Percentiles rank a stretch among this genome's conserved stretches.
These are phyloP conservation scores for Dendroctonus ponderosae DNA, from an alignment of 1,140 invertebrate genomes.

Conservation along the genomic window DNA sequence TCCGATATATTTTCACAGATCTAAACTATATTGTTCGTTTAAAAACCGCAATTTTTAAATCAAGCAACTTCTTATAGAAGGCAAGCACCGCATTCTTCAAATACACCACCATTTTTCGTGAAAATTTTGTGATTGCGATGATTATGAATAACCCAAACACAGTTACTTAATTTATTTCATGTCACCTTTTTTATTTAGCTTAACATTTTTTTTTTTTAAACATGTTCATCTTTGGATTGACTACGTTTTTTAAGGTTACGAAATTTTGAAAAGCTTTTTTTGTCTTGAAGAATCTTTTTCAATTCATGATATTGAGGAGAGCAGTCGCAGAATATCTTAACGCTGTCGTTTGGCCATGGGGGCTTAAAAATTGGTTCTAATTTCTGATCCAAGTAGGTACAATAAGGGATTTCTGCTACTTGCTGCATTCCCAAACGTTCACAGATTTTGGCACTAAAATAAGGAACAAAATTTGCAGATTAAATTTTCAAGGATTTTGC, in stretches of 20 bases:
- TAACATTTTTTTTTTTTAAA: conserved; percentile 4
- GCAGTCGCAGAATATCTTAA: conserved; percentile 43
- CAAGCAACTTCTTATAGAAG: no score
- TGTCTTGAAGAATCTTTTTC: conserved; percentile 22
- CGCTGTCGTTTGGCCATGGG: conserved; percentile 38
- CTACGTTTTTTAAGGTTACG: background rate
- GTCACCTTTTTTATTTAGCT: background rate
- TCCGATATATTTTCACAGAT: no score
- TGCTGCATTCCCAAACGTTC: conserved; percentile 44
- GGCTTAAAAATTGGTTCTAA: conserved; percentile 44
- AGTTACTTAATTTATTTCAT: background rate
- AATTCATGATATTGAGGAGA: conserved; percentile 34
- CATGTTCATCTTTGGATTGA: background rate
- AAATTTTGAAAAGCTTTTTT: conserved; percentile 5
- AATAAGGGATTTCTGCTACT: conserved; percentile 46
- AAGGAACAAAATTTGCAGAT: conserved; percentile 9
- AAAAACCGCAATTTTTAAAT: no score
- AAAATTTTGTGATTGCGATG: background rate
- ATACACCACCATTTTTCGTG: background rate
- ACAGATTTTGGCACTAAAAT: conserved; percentile 45
- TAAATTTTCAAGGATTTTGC: background rate
- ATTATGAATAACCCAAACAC: background rate
- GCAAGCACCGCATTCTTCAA: no score
- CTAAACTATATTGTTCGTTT: no score
- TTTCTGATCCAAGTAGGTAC: conserved; percentile 40